Conservation (phyloP, 2,797 vertebrate species). For the Gymnoscopelus microlampas region DNA sequence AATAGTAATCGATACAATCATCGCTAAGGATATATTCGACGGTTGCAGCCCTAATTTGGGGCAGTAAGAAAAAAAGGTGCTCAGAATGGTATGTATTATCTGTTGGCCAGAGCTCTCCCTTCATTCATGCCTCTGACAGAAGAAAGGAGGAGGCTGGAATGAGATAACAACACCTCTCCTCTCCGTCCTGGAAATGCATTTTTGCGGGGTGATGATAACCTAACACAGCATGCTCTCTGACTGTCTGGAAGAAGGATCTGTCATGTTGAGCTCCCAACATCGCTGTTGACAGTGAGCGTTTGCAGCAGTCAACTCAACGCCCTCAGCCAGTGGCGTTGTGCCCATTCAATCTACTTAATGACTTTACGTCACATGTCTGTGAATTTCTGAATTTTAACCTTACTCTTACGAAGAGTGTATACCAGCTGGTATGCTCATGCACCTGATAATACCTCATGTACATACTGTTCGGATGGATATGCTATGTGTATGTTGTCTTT, state of each 20-base stretch:
- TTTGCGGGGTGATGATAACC: conserved; percentile 51
- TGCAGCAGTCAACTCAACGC: too few species aligned
- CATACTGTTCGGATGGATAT: too few species aligned
- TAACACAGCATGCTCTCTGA: conserved; percentile 53
- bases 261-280: conserved; percentile 7
- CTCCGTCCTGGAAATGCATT: conserved; percentile 30
- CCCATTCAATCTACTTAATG: too few species aligned
- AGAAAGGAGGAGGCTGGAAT: conserved; percentile 8
- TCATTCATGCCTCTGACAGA: conserved; percentile 32
- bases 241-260: conserved; percentile 6
- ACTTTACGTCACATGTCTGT: too few species aligned
- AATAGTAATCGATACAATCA: too few species aligned
- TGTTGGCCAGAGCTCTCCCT: conserved; percentile 1
- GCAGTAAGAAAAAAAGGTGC: background rate
- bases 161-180: background rate
- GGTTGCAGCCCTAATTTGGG: background rate
- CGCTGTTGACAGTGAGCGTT: conserved; percentile 10
- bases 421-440: too few species aligned
- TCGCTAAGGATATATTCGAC: background rate
- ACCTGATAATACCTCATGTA: too few species aligned
- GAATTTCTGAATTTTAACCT: too few species aligned
- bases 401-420: too few species aligned
- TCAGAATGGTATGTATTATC: background rate
- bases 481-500: too few species aligned
- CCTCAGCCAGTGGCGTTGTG: too few species aligned